These are phyloP conservation scores for Drosophila hydei DNA, from an alignment of 1,140 invertebrate species.

Conservation along the genomic window DNA sequence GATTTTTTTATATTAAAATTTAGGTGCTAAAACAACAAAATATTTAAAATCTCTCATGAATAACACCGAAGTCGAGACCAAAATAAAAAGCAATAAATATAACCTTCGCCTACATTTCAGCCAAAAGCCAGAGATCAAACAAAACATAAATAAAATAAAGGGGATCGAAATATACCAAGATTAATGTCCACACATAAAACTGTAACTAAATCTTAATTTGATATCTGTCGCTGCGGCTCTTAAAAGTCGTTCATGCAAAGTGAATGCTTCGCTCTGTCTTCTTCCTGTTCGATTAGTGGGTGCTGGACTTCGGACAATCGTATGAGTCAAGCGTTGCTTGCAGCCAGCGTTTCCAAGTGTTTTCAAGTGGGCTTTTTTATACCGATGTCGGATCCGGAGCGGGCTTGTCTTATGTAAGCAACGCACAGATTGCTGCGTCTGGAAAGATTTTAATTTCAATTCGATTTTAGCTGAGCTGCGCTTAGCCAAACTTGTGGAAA, in stretches of 20 bases:
- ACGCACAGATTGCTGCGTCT: constrained; percentile 35
- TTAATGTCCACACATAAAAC: constrained; percentile 12
- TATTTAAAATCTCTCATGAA: constrained; percentile 17
- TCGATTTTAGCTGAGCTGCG: constrained; percentile 26
- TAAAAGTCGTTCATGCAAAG: constrained; percentile 16
- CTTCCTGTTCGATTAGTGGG: constrained; percentile 41
- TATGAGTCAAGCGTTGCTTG: constrained; percentile 17
- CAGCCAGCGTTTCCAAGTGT: constrained; percentile 12
- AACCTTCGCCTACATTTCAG: constrained; percentile 57
- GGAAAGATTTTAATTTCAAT: constrained; percentile 41
- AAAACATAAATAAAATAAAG: constrained; percentile 27
- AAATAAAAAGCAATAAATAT: not conserved
- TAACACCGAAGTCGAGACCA: constrained; percentile 8
- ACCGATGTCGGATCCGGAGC: constrained; percentile 3
- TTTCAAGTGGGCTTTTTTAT: constrained; percentile 17
- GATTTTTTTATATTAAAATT: too few species aligned
- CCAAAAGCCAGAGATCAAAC: constrained; percentile 16
- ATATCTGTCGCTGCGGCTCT: constrained; percentile 14
- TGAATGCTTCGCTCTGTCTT: constrained; percentile 32
- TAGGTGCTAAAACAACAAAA: constrained; percentile 1
- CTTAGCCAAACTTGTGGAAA: constrained; percentile 19
- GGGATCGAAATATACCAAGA: not conserved
- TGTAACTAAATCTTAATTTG: constrained; percentile 32
- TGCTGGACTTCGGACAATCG: constrained; percentile 10
- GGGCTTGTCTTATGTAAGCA: constrained; percentile 30